A percentile compares a stretch with the other conserved stretches of the same genome.
Conservation (phyloP, 2,797 vertebrate species). For the Podarcis lilfordi region DNA sequence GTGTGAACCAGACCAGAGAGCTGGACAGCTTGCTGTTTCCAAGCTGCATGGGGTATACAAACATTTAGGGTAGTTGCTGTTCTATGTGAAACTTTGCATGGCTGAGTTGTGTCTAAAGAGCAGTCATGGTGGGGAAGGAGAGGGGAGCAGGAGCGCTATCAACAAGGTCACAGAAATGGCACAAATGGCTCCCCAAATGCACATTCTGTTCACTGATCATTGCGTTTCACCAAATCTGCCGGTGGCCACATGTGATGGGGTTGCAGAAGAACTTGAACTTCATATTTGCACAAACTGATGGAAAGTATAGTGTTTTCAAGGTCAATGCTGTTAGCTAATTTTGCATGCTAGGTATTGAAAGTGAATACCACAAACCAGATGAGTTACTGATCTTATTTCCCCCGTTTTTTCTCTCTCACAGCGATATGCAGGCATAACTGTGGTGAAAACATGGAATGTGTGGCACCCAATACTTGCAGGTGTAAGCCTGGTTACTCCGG, state of each 20-base stretch:
- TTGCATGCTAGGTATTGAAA: not conserved
- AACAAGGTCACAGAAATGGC: not conserved
- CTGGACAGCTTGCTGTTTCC: not conserved
- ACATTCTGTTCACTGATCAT: no score
- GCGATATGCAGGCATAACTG: conserved; percentile 87
- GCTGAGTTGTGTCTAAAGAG: not conserved
- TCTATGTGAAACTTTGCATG: not conserved
- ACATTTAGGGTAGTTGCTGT: not conserved
- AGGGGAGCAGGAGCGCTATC: not conserved
- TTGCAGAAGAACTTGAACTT: not conserved
- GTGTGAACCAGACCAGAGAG: no score
- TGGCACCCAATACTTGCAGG: conserved; percentile 87
- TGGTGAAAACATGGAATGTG: conserved; percentile 88
- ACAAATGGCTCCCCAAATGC: not conserved
- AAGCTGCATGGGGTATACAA: not conserved
- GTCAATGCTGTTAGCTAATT: not conserved
- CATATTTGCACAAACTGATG: conserved; percentile 4
- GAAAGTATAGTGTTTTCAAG: not conserved
- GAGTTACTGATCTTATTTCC: conserved; percentile 24
- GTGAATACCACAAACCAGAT: not conserved
- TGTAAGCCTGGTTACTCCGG: conserved; percentile 89
- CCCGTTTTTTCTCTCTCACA: conserved; percentile 62
- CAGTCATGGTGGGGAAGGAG: not conserved
- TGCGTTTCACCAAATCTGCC: not conserved
- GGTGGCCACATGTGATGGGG: not conserved